Evolutionary conservation across 1,140 invertebrate species (phyloP), one percentile per base, ranked within the genome.

Genomic region (Melanaphis sacchari): DNA sequence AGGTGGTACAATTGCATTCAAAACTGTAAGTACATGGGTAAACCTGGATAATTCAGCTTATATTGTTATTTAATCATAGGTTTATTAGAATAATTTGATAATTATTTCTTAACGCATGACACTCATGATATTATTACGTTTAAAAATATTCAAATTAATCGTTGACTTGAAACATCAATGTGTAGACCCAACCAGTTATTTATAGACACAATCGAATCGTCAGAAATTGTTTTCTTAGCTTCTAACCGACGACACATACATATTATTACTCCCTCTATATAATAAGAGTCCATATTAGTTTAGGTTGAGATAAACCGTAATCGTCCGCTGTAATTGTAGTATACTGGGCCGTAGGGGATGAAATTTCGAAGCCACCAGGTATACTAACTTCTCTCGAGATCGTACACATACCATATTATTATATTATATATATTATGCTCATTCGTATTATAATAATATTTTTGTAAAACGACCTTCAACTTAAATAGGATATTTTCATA

Each of bases 201-300:
- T 76, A 36, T 21, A 76, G 59, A 31, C 11, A n/a, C n/a, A 76
- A n/a, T 18, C 59, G 15, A 76, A 76, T 76, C 31, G n/a, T n/a
- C 59, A n/a, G 59, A 76, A 76, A n/a, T 76, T 76, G 31, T 76
- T 76, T 76, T 76, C 31, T 76, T n/a, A n/a, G 59, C n/a, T 76
- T 76, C 31, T n/a, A 76, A 76, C 59, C 59, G 31, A 76, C 31
- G n/a, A 76, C n/a, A 76, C 11, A 76, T 76, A 76, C 59, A 76
- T 76, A 36, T 76, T 76, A 76, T 76, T 76, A 76, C 59, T 76
- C 59, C 59, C 31, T 76, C 59, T n/a, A 76, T 76, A 76, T 76
- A 76, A 76, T 76, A 76, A 76, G 15, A 76, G 59, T n/a, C 31
- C 54, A 15, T n/a, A 76, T 66, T 66, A n/a, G 59, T 31, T 66